Base-by-base conservation (phyloP, 2,797 vertebrate species). In the Knipowitschia caucasica region DNA sequence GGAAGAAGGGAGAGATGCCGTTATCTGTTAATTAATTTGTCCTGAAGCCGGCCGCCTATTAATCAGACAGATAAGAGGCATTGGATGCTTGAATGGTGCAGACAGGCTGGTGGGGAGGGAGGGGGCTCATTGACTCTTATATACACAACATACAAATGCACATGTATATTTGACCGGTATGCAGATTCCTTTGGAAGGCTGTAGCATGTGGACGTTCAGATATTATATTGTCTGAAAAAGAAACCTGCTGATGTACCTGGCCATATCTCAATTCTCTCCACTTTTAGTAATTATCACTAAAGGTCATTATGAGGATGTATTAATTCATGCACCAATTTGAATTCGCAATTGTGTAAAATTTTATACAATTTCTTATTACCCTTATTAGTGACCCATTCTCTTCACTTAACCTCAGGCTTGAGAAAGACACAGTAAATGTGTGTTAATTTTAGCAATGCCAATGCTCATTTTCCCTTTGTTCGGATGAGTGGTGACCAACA, bases 21-120 rank as follows among this genome's bases (percentile, higher is more conserved):
- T 88, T 98, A 99, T 99, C 96, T 99, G 96, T 99, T 99, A 98
- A 99, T 99, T 98, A 99, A 99, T 99, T 97, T 95, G 92, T 98
- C 95, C 95, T 93, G 93, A 94, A 98, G 95, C 95, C 92, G 95
- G 93, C 91, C 94, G 96, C 95, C 95, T 98, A 98, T 99, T 99
- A 99, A 99, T 98, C 96, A 99, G 95, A 94, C 92, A 96, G 96
- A 99, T 99, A 98, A 98, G 95, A 98, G 94, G 95, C 97, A 99
- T 98, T 98, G 96, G 94, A 96, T 95, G 94, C 92, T 92, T 92
- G 93, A 92, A 91, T 91, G 92, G 91, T 90, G 86, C 92, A 94
- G 96, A 98, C 96, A 98, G 91, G 78, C 93, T 91, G 88, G 72
- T 67, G 57, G 36, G 44, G 56, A 60, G 52, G 58, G 70, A 62